Evolutionary conservation across 1,140 invertebrate species (phyloP), one percentile per base, ranked within the genome.

Genomic region (Drosophila ohnishii): DNA sequence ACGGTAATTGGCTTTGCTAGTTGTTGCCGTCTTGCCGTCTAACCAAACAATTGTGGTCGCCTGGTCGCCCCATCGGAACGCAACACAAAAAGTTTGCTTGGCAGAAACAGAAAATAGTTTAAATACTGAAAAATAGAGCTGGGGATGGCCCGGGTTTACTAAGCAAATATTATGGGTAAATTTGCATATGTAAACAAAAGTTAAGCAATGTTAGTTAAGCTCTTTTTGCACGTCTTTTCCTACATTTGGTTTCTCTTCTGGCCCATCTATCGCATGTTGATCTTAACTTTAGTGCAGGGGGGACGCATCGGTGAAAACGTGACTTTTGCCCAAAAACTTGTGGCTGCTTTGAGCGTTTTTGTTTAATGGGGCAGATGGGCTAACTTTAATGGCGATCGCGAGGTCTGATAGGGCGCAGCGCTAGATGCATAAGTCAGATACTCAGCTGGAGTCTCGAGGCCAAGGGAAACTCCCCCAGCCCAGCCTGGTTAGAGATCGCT

Each of bases 1-100:
- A 58, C 56, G 62, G 64, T 86, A 82, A 86, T 82, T 86, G 82
- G 74, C 75, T 86, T 86, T 86, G 65, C 78, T 72, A 78, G 82
- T 86, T 64, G 64, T 39, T 32, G 34, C 10, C 71, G 40, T 22
- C 22, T 50, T 40, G 60, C 64, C 56, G 47, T 53, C 61, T 69
- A 66, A 69, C 11, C 37, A 69, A 69, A 69, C 72, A 79, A 72
- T 39, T 75, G 39, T 56, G 25, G 42, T 59, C 37, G 48, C 44
- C 44, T 56, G 25, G 42, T 62, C 37, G 48, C 44, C 44, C 58
- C 71, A 63, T 82, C 70, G 75, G 55, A 40, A 35, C 30, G 19
- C 28, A 44, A 8, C 5, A 19, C 19, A 66, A 22, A 47, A 42
- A 69, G 71, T 73, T 84, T 63, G 63, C 61, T 77, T 80, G 72